Base-by-base conservation (phyloP, 2,113 vertebrate genomes). In the Vidua macroura region DNA sequence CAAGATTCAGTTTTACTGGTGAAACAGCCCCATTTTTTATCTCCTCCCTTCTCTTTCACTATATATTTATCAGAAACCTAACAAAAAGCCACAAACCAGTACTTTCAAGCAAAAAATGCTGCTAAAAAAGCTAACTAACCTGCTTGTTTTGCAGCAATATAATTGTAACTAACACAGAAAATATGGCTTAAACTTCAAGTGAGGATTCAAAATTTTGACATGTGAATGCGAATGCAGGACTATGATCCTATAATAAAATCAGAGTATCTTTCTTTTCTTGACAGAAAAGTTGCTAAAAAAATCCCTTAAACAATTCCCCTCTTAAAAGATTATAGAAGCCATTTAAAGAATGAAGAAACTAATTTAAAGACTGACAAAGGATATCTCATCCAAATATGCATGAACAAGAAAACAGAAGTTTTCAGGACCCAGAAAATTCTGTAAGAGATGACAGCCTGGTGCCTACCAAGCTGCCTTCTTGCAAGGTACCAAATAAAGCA, bases 61-160 rank as follows among this genome's bases (percentile, higher is more conserved):
- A 17, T 1, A 64, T 20, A 52, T 37, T 67, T 27, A 79, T 43
- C n/a, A 73, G 60, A 92, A 92, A 73, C 28, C 16, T 49, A 79
- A 33, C 22, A 46, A 74, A 56, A 67, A 30, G 12, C 0, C 2
- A 1, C 1, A 31, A 22, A 30, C 2, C 3, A 41, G 3, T 66
- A 58, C 15, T 56, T 62, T 67, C 30, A 58, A 74, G 20, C 1
- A 28, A 69, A 37, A 56, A 30, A 31, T 0, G 3, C 10, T 69
- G 59, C 41, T 3, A 30, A 48, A 66, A 67, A 76, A 63, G 20
- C 49, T 69, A 85, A 63, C 6, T 33, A 27, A 88, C 39, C 11
- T 22, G 56, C 66, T 79, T 74, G 22, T 20, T 92, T 79, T 87
- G 27, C 35, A 87, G 37, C 66, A 68, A 72, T 25, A 31, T 22